Base-by-base conservation (phyloP, 2,888 invertebrate genomes). In the Pristionchus arcanus region DNA sequence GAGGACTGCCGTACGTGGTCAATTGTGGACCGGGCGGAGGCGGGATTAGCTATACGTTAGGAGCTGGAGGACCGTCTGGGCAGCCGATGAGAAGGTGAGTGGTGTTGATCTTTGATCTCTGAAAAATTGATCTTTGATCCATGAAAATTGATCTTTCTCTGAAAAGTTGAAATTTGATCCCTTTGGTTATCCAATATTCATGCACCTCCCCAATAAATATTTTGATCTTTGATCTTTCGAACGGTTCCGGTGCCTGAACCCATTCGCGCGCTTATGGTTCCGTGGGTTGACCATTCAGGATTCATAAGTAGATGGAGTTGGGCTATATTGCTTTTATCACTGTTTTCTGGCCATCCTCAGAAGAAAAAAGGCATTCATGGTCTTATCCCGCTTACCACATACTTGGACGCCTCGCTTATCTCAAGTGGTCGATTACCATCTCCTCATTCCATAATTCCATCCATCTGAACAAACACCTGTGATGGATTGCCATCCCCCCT, bases 21-120 rank as follows among this genome's bases (percentile, higher is more conserved):
- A 89, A 63, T 59, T 88, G 87, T 42, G 37, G 71, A 0, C 53
- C 53, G 66, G 89, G 63, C 1, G 89, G 89, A 25, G 88, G 68
- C 5, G 88, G 88, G 19, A 81, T 89, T 81, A 81, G 81, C 63
- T 89, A 89, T 63, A 89, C 89, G 21, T 63, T 89, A 13, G 89
- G 89, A n/a, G 28, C 49, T 25, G 87, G 42, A 21, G 81, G 21
- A 59, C 21, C 42, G 13, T 49, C 55, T 21, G 55, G 34, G 0
- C 77, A 34, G 37, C 77, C 11, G 3, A 59, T 55, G 84, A 84
- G 84, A 21, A 53, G 84, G 84, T 84, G 84, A 53, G 84, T 9
- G 25, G 9, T 21, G 83, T 25, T n/a, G 53, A 53, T 83, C 53
- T 49, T 53, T 83, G 74, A n/a, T 74, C 37, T 37, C 25, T 37